Evolutionary conservation across 2,113 vertebrate genomes (phyloP).

Genomic region (Pangasianodon gigas): DNA sequence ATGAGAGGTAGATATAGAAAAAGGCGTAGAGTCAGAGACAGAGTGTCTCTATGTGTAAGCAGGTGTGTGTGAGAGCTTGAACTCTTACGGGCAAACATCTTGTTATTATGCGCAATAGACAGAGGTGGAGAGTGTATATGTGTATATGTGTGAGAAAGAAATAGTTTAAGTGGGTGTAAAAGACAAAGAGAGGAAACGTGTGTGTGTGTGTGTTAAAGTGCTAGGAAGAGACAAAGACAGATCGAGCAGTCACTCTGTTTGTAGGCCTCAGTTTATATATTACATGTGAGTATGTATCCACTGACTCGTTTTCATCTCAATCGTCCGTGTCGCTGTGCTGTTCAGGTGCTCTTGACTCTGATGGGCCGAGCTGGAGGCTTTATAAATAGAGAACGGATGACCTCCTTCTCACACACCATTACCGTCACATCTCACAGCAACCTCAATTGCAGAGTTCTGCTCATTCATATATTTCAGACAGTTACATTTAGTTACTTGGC

Average conservation of each 20-base stretch:
- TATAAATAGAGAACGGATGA: constrained; percentile 53
- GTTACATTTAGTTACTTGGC: constrained; percentile 5
- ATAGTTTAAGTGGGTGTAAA: background rate
- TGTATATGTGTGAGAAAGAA: background rate
- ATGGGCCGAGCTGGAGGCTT: constrained; percentile 44
- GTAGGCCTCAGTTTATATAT: constrained; percentile 23
- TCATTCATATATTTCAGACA: background rate
- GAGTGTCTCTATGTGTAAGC: background rate
- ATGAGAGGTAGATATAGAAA: background rate
- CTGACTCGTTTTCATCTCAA: constrained; percentile 15
- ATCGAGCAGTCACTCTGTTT: constrained; percentile 5
- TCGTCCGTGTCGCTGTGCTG: constrained; percentile 17
- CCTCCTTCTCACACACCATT: constrained; percentile 46
- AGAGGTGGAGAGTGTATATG: background rate
- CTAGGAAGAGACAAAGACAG: background rate
- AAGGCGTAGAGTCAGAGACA: background rate
- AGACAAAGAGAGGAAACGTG: background rate
- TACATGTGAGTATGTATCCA: background rate
- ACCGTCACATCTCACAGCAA: constrained; percentile 32
- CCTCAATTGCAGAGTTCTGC: constrained; percentile 16
- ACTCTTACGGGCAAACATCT: background rate
- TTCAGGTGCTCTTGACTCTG: constrained; percentile 35
- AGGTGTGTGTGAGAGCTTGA: background rate
- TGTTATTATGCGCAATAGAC: background rate
- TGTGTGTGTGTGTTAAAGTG: background rate